Percentiles rank a stretch among this genome's conserved stretches.
Conservation (phyloP, 1,140 invertebrate species). For the Archegozetes longisetosus region DNA sequence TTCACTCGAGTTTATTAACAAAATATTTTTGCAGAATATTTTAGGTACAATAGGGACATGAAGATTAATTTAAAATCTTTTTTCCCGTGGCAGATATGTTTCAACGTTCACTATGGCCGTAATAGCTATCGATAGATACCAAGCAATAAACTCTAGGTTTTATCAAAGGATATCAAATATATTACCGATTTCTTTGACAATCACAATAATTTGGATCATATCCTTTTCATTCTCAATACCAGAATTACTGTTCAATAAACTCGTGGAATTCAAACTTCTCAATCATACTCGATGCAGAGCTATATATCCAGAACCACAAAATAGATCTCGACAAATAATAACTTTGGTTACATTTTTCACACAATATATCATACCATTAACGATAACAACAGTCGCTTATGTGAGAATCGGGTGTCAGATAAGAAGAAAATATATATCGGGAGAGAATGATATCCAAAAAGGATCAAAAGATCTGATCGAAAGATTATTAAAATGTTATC, state of each 20-base stretch:
- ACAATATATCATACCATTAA: slow-evolving; percentile 8
- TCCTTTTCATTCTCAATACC: slow-evolving; percentile 2
- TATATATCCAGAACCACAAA: background rate
- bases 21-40: no score
- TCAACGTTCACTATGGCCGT: slow-evolving; percentile 12
- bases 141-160: slow-evolving; percentile 1
- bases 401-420: slow-evolving; percentile 1
- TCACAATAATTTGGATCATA: slow-evolving; percentile 6
- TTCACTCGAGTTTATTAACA: no score
- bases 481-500: slow-evolving; percentile 38
- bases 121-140: slow-evolving; percentile 11
- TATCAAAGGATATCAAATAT: background rate
- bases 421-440: background rate
- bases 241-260: slow-evolving; percentile 1
- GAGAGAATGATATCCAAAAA: background rate
- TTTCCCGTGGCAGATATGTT: no score
- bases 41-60: no score
- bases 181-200: background rate
- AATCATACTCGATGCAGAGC: slow-evolving; percentile 4
- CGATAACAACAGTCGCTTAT: slow-evolving; percentile 6
- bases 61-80: no score
- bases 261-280: background rate
- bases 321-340: background rate
- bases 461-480: background rate
- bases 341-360: slow-evolving; percentile 11